A percentile compares a stretch with the other conserved stretches of the same genome.
phyloP scores from a whole-genome alignment of 2,113 vertebrate genomes.

The Urocynchramus pylzowi region DNA sequence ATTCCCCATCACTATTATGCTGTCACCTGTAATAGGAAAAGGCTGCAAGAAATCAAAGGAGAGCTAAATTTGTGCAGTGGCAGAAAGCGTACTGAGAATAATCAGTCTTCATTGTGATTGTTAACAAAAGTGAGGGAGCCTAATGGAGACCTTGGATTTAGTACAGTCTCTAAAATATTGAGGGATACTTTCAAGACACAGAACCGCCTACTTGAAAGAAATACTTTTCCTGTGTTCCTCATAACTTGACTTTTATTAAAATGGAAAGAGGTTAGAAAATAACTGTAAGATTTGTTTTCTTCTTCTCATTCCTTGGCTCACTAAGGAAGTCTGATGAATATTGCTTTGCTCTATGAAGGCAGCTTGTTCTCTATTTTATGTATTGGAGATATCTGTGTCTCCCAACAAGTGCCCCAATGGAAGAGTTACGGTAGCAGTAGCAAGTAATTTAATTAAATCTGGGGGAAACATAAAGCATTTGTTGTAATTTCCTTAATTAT shows the following conservation, averaged over 20 bases:
- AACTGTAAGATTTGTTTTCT: conserved; percentile 18
- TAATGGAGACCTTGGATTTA: conserved; percentile 52
- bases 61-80: conserved; percentile 41
- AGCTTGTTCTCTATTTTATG: not conserved
- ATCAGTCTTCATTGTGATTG: conserved; percentile 49
- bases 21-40: conserved; percentile 69
- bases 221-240: not conserved
- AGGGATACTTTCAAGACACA: not conserved
- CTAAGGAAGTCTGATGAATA: not conserved
- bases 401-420: not conserved
- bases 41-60: conserved; percentile 64
- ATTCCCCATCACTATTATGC: conserved; percentile 62
- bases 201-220: not conserved
- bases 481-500: not conserved
- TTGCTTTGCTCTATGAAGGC: not conserved
- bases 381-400: not conserved
- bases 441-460: not conserved
- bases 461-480: not conserved
- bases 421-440: not conserved
- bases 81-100: conserved; percentile 47
- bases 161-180: conserved; percentile 23
- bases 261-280: conserved; percentile 56
- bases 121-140: conserved; percentile 44
- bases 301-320: conserved; percentile 18
- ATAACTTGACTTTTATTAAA: conserved; percentile 17